Evolutionary conservation across 2,797 vertebrate species (phyloP).

Genomic region (Typhlichthys subterraneus): DNA sequence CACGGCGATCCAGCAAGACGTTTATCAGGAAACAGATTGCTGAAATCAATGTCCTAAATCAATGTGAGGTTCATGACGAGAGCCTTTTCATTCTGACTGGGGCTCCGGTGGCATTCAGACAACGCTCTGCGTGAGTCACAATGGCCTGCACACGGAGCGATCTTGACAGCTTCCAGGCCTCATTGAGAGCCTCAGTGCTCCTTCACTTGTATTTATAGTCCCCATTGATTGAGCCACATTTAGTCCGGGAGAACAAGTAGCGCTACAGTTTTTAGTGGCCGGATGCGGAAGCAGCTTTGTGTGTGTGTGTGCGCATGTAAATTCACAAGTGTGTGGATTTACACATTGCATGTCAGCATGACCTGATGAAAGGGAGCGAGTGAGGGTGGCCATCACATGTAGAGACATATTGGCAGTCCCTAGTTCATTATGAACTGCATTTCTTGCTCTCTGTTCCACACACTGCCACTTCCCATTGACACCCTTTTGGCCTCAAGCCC

Average conservation of each 20-base stretch:
- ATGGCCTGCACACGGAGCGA: slow-evolving; percentile 54
- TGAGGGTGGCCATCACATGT: neutral
- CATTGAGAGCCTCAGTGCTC: slow-evolving; percentile 64
- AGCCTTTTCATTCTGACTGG: too few species aligned
- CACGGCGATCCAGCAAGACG: too few species aligned
- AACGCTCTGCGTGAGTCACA: slow-evolving; percentile 27
- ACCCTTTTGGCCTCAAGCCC: neutral
- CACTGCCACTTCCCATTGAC: slow-evolving; percentile 13
- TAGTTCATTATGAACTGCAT: neutral
- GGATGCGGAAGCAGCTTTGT: slow-evolving; percentile 20
- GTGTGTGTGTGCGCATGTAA: slow-evolving; percentile 16
- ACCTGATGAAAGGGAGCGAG: slow-evolving; percentile 2
- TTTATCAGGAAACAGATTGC: too few species aligned
- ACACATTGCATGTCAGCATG: slow-evolving; percentile 12
- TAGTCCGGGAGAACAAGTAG: slow-evolving; percentile 57
- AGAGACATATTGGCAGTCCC: neutral
- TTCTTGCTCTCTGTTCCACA: neutral
- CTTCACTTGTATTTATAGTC: slow-evolving; percentile 75
- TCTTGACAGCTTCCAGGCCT: slow-evolving; percentile 59
- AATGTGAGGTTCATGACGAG: too few species aligned
- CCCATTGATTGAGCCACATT: slow-evolving; percentile 70
- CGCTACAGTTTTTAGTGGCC: slow-evolving; percentile 55
- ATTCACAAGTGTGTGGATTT: slow-evolving; percentile 2
- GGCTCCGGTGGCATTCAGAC: too few species aligned
- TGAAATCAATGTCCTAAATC: too few species aligned